phyloP scores from a whole-genome alignment of 1,140 invertebrate species.

The Drosophila sucinea region DNA sequence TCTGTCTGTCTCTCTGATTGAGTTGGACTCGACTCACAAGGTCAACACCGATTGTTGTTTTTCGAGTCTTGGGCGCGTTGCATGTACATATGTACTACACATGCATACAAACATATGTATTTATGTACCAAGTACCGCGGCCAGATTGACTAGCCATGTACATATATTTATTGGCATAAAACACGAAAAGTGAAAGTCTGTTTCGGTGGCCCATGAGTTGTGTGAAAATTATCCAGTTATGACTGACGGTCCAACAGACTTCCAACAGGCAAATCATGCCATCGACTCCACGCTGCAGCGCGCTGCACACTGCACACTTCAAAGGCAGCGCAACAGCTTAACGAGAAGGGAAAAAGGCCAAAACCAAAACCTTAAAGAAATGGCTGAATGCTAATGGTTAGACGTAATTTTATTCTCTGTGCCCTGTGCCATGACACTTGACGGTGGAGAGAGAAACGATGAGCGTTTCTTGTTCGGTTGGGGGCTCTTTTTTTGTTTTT shows the following conservation, averaged over 20 bases:
- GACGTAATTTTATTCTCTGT: slow-evolving; percentile 19
- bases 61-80: slow-evolving; percentile 17
- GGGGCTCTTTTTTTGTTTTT: not conserved
- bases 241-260: not conserved
- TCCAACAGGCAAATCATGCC: too few relatives aligned
- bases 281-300: too few relatives aligned
- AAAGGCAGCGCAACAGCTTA: slow-evolving; percentile 19
- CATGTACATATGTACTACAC: not conserved
- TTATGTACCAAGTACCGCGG: not conserved
- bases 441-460: not conserved
- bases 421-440: slow-evolving; percentile 18
- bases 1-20: not conserved
- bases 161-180: slow-evolving; percentile 16
- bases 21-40: slow-evolving; percentile 6
- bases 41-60: slow-evolving; percentile 22
- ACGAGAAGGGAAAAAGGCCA: not conserved
- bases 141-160: slow-evolving; percentile 14
- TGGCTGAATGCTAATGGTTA: slow-evolving; percentile 18
- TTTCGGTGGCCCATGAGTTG: slow-evolving; percentile 4
- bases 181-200: slow-evolving; percentile 20
- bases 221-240: slow-evolving; percentile 19
- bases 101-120: not conserved
- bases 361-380: slow-evolving; percentile 1
- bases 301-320: not conserved
- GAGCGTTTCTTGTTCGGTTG: not conserved